These are phyloP conservation scores for Cosmia trapezina DNA, from an alignment of 2,888 invertebrate species.

Conservation along the genomic window DNA sequence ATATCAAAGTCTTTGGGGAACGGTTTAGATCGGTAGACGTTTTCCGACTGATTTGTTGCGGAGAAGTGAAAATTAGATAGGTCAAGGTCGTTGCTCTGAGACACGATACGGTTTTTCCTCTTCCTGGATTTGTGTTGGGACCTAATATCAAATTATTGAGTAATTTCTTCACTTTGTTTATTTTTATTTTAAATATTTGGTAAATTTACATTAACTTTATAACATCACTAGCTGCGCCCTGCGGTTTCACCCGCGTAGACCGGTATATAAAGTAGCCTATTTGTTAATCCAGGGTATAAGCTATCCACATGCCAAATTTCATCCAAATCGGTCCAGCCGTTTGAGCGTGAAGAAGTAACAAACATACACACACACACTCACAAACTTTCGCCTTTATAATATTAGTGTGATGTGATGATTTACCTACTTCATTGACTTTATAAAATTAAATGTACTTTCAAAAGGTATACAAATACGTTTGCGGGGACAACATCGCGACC, in stretches of 20 bases:
- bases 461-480: background rate
- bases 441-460: background rate
- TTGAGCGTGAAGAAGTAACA: too few relatives aligned
- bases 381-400: too few relatives aligned
- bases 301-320: too few relatives aligned
- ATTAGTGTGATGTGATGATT: too few relatives aligned
- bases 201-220: background rate
- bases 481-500: too few relatives aligned
- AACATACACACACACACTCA: too few relatives aligned
- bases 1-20: constrained; percentile 42
- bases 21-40: background rate
- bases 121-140: constrained; percentile 13
- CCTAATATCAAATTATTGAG: background rate
- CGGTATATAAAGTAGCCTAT: too few relatives aligned
- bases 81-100: constrained; percentile 37
- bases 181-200: background rate
- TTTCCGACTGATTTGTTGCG: constrained; percentile 49
- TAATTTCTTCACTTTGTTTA: background rate
- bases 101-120: constrained; percentile 10
- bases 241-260: too few relatives aligned
- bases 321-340: too few relatives aligned
- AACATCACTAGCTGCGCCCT: too few relatives aligned
- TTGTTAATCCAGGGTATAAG: too few relatives aligned
- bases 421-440: background rate
- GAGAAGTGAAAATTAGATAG: constrained; percentile 36